A percentile compares a stretch with the other conserved stretches of the same genome.
phyloP scores from a whole-genome alignment of 1,140 invertebrate genomes.

The Xylocopa sonorina region DNA sequence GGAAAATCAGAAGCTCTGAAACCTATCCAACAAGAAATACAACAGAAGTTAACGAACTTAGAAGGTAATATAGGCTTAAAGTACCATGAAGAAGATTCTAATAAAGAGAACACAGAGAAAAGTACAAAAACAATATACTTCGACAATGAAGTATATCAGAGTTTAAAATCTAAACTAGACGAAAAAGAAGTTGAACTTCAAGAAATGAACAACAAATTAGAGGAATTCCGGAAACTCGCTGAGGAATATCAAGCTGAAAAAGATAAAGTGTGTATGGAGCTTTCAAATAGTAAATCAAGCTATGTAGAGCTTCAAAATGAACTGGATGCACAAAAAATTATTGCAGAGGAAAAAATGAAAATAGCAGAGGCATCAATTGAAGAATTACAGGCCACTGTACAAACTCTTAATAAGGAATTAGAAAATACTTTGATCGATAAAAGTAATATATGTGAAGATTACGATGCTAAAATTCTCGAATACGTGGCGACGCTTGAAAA shows the following conservation, averaged over 20 bases:
- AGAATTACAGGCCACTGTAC: constrained; percentile 59
- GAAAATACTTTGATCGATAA: constrained; percentile 61
- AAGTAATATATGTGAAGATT: constrained; percentile 63
- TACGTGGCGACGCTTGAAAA: constrained; percentile 59
- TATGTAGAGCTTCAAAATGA: constrained; percentile 66
- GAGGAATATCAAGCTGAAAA: constrained; percentile 83
- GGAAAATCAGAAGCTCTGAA: constrained; percentile 79
- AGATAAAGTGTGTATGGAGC: constrained; percentile 80
- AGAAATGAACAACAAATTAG: constrained; percentile 66
- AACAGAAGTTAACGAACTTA: constrained; percentile 60
- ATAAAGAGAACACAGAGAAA: constrained; percentile 81
- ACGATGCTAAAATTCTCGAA: constrained; percentile 64
- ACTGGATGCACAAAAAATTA: constrained; percentile 53
- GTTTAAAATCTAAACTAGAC: constrained; percentile 79
- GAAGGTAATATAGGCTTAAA: constrained; percentile 59
- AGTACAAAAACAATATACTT: constrained; percentile 82
- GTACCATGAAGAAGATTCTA: constrained; percentile 65
- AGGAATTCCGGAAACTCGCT: constrained; percentile 51
- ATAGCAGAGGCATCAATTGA: constrained; percentile 54
- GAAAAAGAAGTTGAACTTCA: constrained; percentile 81
- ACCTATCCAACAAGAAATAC: constrained; percentile 76
- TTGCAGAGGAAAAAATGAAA: constrained; percentile 45
- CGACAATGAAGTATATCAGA: constrained; percentile 78
- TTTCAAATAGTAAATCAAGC: constrained; percentile 75
- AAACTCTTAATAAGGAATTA: constrained; percentile 64